Evolutionary conservation across 2,113 vertebrate genomes (phyloP).

Genomic region (Lanius collurio): DNA sequence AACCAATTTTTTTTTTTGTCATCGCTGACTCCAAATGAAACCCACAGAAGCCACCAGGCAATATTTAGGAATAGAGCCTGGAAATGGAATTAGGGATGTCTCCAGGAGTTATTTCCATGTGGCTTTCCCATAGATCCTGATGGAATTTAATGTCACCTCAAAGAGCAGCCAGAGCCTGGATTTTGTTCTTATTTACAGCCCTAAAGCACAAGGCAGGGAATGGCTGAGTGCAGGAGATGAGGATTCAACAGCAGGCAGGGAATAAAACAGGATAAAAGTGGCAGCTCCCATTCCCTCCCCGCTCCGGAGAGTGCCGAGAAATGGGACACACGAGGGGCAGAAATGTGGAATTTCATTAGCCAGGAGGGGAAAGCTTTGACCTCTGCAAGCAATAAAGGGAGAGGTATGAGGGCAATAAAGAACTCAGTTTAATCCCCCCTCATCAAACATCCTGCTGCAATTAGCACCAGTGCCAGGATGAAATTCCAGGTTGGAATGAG

Average conservation of each 20-base stretch:
- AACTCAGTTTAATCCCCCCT: background rate
- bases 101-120: background rate
- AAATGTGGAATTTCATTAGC: background rate
- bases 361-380: background rate
- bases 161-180: background rate
- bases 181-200: background rate
- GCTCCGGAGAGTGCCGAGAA: background rate
- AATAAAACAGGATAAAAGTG: background rate
- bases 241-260: slow-evolving; percentile 17
- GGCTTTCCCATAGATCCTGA: background rate
- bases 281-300: background rate
- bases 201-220: background rate
- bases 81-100: background rate
- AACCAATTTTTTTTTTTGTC: background rate
- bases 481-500: background rate
- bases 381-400: background rate
- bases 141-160: background rate
- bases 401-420: background rate
- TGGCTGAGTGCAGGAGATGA: background rate
- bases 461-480: background rate
- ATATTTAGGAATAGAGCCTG: background rate
- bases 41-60: background rate
- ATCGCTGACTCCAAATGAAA: background rate
- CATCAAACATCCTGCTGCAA: background rate
- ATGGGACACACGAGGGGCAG: background rate